Evolutionary conservation across 2,888 invertebrate species (phyloP), one percentile per base, ranked within the genome.

Genomic region (Microplitis manilae): DNA sequence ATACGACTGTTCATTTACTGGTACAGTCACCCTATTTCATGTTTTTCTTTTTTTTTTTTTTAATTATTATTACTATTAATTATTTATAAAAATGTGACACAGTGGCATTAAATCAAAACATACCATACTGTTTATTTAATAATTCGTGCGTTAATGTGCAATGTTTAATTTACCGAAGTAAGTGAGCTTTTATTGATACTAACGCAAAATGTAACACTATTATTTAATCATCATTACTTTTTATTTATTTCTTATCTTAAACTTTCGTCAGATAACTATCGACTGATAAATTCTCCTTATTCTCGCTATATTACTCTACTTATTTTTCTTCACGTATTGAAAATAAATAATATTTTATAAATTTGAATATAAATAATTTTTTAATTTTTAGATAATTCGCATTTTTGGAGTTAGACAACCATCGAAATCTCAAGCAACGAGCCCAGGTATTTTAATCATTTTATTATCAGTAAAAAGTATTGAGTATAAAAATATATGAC

Each of bases 101-200:
- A 62, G 62, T 15, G 62, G 7, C 20, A 62, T 62, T 20, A 62
- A 62, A 15, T 8, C 20, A 62, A 62, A 13, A 20, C 62, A 62
- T 15, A 17, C 20, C 62, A 62, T 62, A 13, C 13, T 5, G 50
- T 50, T 50, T 50, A 50, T 50, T 50, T 50, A 20, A 15, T 15
- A 17, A 20, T 62, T 62, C n/a, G 20, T 62, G 20, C 62, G 62
- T 62, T 20, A 60, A 7, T 60, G 40, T 69, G 41, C 39, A 20
- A 41, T 9, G n/a, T 64, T 73, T 74, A 81, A 81, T 79, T 77
- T 79, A 78, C 68, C 62, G 73, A 77, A 83, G 82, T 82, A 83
- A 82, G 83, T 83, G 82, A 82, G 81, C 81, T 83, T 76, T 69
- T 67, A 50, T 78, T 77, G 65, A 62, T 80, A 81, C 82, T 83